Conservation (phyloP, 1,140 invertebrate species). For the Leguminivora glycinivorella region DNA sequence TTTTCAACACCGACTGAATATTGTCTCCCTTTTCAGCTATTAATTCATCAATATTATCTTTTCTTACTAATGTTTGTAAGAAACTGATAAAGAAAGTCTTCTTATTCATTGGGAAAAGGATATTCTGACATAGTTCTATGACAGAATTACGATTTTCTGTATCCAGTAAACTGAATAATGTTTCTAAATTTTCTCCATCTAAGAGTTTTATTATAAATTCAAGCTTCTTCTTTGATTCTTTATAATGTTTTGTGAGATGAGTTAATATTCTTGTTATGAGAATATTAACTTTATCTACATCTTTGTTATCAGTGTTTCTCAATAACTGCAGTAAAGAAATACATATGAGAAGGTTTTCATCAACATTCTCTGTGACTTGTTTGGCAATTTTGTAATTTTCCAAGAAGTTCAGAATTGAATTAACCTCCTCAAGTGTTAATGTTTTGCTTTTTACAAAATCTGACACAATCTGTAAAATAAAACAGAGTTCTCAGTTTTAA, state of each 20-base stretch:
- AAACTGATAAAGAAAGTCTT: constrained; percentile 58
- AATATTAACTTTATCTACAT: constrained; percentile 29
- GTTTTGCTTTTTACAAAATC: constrained; percentile 54
- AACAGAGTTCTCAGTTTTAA: constrained; percentile 29
- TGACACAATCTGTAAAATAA: constrained; percentile 59
- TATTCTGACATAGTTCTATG: constrained; percentile 55
- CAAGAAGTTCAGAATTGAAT: constrained; percentile 53
- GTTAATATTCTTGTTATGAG: constrained; percentile 49
- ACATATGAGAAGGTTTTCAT: constrained; percentile 55
- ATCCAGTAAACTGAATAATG: constrained; percentile 56
- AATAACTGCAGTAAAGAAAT: constrained; percentile 58
- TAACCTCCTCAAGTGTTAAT: constrained; percentile 51
- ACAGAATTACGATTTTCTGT: constrained; percentile 45
- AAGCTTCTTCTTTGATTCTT: constrained; percentile 64
- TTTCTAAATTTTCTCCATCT: constrained; percentile 61
- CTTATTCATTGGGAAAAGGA: constrained; percentile 62
- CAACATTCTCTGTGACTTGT: constrained; percentile 49
- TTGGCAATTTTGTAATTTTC: constrained; percentile 56
- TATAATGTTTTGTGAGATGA: constrained; percentile 58
- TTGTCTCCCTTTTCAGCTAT: constrained; percentile 65
- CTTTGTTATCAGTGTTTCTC: constrained; percentile 35
- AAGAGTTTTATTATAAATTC: constrained; percentile 63
- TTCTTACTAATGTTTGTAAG: constrained; percentile 63
- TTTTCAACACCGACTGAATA: constrained; percentile 65
- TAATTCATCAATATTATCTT: constrained; percentile 60